Conservation (phyloP, 2,888 invertebrate genomes). For the Calephelis perditalis region DNA sequence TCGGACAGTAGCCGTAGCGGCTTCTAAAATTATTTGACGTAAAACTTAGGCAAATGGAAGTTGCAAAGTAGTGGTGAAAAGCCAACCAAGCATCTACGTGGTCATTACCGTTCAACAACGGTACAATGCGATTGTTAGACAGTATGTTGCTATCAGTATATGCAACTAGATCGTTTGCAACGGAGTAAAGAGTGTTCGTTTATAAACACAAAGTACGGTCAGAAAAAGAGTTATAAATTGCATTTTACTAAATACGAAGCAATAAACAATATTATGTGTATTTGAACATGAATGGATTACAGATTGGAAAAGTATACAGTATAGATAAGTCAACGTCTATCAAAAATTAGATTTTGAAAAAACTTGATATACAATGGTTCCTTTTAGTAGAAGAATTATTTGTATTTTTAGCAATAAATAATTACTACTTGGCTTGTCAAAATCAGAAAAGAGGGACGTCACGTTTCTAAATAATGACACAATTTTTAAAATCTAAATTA, state of each 20-base stretch:
- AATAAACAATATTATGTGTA: neutral
- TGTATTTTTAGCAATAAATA: too few species aligned
- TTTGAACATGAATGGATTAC: neutral
- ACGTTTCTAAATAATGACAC: too few species aligned
- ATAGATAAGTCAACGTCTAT: too few species aligned
- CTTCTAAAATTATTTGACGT: conserved; percentile 19
- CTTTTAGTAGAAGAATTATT: too few species aligned
- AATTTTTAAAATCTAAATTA: too few species aligned
- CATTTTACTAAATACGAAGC: conserved; percentile 17
- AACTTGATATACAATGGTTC: too few species aligned
- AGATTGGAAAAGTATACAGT: too few species aligned
- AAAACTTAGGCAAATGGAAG: conserved; percentile 17
- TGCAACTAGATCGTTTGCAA: conserved; percentile 42
- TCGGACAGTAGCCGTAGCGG: neutral
- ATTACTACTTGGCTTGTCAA: too few species aligned
- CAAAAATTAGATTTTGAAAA: too few species aligned
- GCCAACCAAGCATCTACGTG: conserved; percentile 18
- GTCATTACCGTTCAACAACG: conserved; percentile 35
- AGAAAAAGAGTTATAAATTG: conserved; percentile 34
- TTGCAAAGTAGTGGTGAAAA: conserved; percentile 32
- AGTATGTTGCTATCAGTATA: conserved; percentile 30
- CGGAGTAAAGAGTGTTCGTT: conserved; percentile 54
- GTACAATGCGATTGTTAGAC: conserved; percentile 45
- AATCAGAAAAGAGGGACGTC: too few species aligned
- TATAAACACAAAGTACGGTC: conserved; percentile 59